Evolutionary conservation across 2,797 vertebrate genomes (phyloP).

Genomic region (Pygocentrus nattereri): DNA sequence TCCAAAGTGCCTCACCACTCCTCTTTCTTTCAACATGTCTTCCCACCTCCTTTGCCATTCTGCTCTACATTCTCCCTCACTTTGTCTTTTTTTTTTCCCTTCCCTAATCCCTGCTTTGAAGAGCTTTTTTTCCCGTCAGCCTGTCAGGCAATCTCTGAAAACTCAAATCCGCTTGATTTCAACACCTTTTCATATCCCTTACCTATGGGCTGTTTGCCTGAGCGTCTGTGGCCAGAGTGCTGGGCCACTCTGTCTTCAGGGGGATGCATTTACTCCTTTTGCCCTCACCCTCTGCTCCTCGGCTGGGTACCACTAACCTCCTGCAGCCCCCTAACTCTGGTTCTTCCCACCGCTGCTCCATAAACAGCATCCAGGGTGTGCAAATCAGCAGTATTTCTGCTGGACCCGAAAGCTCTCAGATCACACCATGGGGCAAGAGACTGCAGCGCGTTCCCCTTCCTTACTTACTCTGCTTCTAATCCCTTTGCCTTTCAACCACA

Average conservation of each 20-base stretch:
- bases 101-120: slow-evolving; percentile 40
- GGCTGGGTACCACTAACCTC: slow-evolving; percentile 50
- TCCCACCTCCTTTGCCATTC: slow-evolving; percentile 10
- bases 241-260: slow-evolving; percentile 63
- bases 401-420: slow-evolving; percentile 72
- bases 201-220: slow-evolving; percentile 54
- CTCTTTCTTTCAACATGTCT: slow-evolving; percentile 20
- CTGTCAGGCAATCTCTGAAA: slow-evolving; percentile 53
- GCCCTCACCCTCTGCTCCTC: slow-evolving; percentile 50
- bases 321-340: slow-evolving; percentile 31
- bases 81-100: slow-evolving; percentile 39
- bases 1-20: not conserved
- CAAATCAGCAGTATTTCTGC: slow-evolving; percentile 72
- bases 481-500: slow-evolving; percentile 78
- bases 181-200: slow-evolving; percentile 78
- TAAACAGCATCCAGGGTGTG: slow-evolving; percentile 64
- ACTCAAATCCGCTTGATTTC: slow-evolving; percentile 71
- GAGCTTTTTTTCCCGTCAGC: not conserved
- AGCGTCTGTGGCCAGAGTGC: slow-evolving; percentile 36
- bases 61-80: not conserved
- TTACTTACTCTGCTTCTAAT: slow-evolving; percentile 72
- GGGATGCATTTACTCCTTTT: slow-evolving; percentile 56
- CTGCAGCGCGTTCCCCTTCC: slow-evolving; percentile 66
- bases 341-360: slow-evolving; percentile 51
- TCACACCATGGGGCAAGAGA: slow-evolving; percentile 75